Base-by-base conservation (phyloP, 2,888 invertebrate genomes). In the Dromius quadrimaculatus region DNA sequence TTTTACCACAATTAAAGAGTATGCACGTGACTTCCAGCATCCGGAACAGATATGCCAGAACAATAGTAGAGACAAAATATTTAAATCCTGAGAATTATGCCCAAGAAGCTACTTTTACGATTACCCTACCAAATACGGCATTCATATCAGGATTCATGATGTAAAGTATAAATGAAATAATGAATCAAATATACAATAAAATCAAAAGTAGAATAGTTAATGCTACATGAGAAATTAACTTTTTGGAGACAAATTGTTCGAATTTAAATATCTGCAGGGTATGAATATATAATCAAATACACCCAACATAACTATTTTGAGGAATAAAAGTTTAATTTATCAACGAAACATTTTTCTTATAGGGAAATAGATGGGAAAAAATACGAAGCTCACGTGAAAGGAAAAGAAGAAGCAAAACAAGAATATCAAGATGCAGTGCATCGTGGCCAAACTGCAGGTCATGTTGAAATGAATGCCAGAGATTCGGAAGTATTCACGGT, bases 81-180 rank as follows among this genome's bases (percentile, higher is more conserved):
- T 85, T 85, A 74, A 92, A 92, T 79, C 85, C 87, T 1, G 87
- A 86, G 4, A 82, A 83, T 59, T 81, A 79, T 6, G 82, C 90
- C 0, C 87, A 88, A 74, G 90, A 91, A 79, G 87, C 88, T 2
- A 83, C 85, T 50, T 91, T 91, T 81, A 85, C 87, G 50, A 86
- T 91, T 8, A 84, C 90, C 13, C 80, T 91, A 54, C 91, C 91
- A 0, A 89, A 90, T 72, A 87, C 88, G 0, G 90, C 90, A 0
- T 91, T 89, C 79, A 90, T 91, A 74, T 88, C 89, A 36, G 88
- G 87, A 62, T 91, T 91, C 77, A 80, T 86, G 38, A 90, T 91
- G 90, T 65, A 65, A 65, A 6, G 13, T 8, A 13, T n/a, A n/a
- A n/a, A n/a, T n/a, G n/a, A n/a, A n/a, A n/a, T n/a, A n/a, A n/a